Evolutionary conservation across 1,140 invertebrate genomes (phyloP), one percentile per base, ranked within the genome.

Genomic region (Saccostrea glomerata): DNA sequence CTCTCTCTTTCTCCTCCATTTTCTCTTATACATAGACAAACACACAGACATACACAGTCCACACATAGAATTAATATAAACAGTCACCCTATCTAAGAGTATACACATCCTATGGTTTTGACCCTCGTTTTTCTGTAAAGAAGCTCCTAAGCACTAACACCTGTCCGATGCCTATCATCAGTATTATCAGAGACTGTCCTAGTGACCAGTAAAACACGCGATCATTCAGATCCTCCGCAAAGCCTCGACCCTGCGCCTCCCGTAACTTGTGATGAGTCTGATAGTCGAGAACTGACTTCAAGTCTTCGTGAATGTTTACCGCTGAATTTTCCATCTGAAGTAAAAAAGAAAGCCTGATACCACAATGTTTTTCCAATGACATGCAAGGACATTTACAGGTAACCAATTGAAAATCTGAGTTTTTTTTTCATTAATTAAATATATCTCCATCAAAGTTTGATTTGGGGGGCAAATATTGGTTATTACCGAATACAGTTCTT

Each of bases 211-310:
- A 97, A 91, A 98, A 96, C 0, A 99, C 98, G 91, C 97, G 96
- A 94, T 98, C 97, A 93, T 99, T 99, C 20, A 99, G 95, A 95
- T 99, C 98, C 95, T 99, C 99, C 0, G 98, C 99, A 82, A 98
- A 96, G 94, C 98, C 98, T 63, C 98, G 97, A 56, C 98, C 97
- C 94, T 99, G 98, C 6, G 90, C 97, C 96, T 99, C 99, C 82
- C 98, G 96, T 89, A 99, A 95, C 84, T 98, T 96, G 95, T 99
- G 98, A 96, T 99, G 98, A 11, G 99, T 99, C 96, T 99, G 98
- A 93, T 98, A 98, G 95, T 99, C 99, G 73, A 98, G 96, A 66
- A 99, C 97, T 88, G 96, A 97, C 91, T 97, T 98, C 47, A 99
- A 94, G 90, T 97, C 97, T 93, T 98, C 97, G 94, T 99, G 98